A percentile compares a stretch with the other conserved stretches of the same genome.
phyloP scores from a whole-genome alignment of 2,113 vertebrate genomes.

The Zapornia atra region DNA sequence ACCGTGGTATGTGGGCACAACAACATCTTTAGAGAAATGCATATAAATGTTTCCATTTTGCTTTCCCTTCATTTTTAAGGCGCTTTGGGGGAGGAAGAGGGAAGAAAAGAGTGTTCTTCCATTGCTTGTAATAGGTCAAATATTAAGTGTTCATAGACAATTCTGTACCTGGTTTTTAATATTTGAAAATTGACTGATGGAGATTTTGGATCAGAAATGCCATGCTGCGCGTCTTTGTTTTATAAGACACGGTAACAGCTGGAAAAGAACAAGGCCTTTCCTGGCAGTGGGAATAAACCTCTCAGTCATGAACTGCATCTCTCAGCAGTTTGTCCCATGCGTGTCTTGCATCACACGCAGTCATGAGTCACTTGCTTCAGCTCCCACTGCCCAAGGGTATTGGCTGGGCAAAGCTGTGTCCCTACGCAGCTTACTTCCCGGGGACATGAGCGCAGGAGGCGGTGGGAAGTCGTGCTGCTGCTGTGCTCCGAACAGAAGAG shows the following conservation, averaged over 20 bases:
- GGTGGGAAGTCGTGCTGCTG: slow-evolving; percentile 4
- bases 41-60: neutral
- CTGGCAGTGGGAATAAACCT: neutral
- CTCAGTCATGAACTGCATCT: neutral
- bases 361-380: slow-evolving; percentile 56
- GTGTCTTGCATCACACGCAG: slow-evolving; percentile 45
- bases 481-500: slow-evolving; percentile 30
- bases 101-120: neutral
- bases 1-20: fast-evolving
- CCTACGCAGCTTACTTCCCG: neutral
- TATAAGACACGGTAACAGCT: neutral
- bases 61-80: neutral
- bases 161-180: neutral
- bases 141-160: neutral
- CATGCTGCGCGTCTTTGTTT: neutral
- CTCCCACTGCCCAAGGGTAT: slow-evolving; percentile 29
- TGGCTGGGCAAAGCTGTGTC: neutral
- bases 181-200: neutral
- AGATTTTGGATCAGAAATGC: neutral
- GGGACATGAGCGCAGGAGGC: slow-evolving; percentile 32
- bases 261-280: neutral
- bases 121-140: neutral
- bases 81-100: fast-evolving
- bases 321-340: slow-evolving; percentile 17
- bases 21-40: neutral